Evolutionary conservation across 2,888 invertebrate species (phyloP), one percentile per base, ranked within the genome.

Genomic region (Odontomyia ornata): DNA sequence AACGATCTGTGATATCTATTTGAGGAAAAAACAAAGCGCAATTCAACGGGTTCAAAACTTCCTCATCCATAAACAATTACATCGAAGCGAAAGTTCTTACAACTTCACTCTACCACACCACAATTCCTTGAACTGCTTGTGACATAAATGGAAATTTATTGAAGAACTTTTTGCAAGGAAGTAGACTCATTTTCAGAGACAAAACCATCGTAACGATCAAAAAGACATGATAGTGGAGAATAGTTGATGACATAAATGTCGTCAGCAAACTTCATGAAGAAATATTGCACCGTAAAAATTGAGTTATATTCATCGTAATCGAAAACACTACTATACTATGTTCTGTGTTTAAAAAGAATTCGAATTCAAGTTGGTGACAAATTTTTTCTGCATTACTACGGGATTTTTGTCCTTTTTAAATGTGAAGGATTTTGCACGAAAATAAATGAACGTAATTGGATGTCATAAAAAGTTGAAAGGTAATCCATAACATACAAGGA

Each of bases 131-230:
- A 5, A 36, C 64, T 64, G 64, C 64, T 64, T n/a, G 18, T 64
- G 64, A 64, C 64, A 64, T 64, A 64, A 64, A 64, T 64, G 64
- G 64, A 64, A 64, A 64, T 64, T 64, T 64, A 64, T 64, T n/a
- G 27, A 28, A 64, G 28, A 64, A 28, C 28, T 64, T 64, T 60
- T 52, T 15, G 52, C 4, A 52, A 18, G n/a, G 52, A 52, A 52
- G 15, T 52, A 15, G 15, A 52, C 2, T 52, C 52, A 52, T 52
- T 52, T 18, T 52, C 52, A 52, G 52, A 52, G 13, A 15, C 52
- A 18, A 52, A 52, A 52, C 18, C 52, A 18, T 52, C 52, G 2
- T 52, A n/a, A 52, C 52, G 52, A 52, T 52, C 52, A 52, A 52
- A 52, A 36, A 9, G n/a, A 52, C 52, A 13, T n/a, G 52, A 52